Evolutionary conservation across 2,888 invertebrate genomes (phyloP), one percentile per base, ranked within the genome.

Genomic region (Pseudolycoriella hygida): DNA sequence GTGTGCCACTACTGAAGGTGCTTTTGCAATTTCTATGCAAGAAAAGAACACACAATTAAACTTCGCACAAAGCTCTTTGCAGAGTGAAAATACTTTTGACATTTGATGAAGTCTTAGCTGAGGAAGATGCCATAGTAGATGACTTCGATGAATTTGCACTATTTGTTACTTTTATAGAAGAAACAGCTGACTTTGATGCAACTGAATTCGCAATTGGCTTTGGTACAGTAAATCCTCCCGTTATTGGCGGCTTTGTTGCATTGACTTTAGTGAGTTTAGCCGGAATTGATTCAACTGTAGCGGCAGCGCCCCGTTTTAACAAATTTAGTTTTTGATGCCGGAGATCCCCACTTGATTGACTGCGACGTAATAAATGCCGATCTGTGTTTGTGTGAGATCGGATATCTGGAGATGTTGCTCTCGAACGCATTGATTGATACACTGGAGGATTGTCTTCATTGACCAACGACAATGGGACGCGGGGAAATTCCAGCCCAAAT

Each of bases 1-100:
- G 32, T 60, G 60, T 18, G 51, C 48, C 18, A 52, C 48, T 37
- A 5, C 17, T 11, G 30, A 18, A 15, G 17, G 4, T 34, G 34
- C 34, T 5, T 8, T 8, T 6, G 25, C 25, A 8, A n/a, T n/a
- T n/a, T n/a, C n/a, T n/a, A n/a, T n/a, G n/a, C n/a, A n/a, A n/a
- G n/a, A n/a, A n/a, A n/a, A n/a, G n/a, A n/a, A n/a, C n/a, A n/a
- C n/a, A n/a, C n/a, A n/a, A n/a, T n/a, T n/a, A n/a, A n/a, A n/a
- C n/a, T n/a, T n/a, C n/a, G n/a, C n/a, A n/a, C n/a, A n/a, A n/a
- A n/a, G n/a, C n/a, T n/a, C n/a, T n/a, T n/a, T n/a, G n/a, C n/a
- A n/a, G n/a, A n/a, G n/a, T n/a, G n/a, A n/a, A n/a, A n/a, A n/a
- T n/a, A n/a, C n/a, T n/a, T n/a, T n/a, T n/a, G n/a, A n/a, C n/a